Evolutionary conservation across 2,888 invertebrate genomes (phyloP).

Genomic region (Icerya purchasi): DNA sequence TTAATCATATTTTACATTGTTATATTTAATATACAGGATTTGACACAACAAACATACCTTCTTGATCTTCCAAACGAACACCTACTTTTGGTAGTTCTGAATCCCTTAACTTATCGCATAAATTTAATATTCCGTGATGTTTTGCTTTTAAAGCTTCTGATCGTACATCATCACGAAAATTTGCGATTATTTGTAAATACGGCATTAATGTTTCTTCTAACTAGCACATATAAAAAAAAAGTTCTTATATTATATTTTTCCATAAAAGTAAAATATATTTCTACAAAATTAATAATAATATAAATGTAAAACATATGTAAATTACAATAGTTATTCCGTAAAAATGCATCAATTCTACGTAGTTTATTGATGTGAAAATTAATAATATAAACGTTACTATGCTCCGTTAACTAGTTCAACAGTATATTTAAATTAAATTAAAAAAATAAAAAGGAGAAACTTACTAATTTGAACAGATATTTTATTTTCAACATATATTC

Average conservation of each 20-base stretch:
- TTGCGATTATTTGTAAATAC: conserved; percentile 60
- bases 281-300: conserved; percentile 4
- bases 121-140: conserved; percentile 46
- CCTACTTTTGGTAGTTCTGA: conserved; percentile 71
- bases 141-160: conserved; percentile 40
- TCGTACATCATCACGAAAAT: conserved; percentile 63
- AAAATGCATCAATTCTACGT: too few relatives aligned
- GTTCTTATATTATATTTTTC: neutral
- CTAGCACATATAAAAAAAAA: conserved; percentile 23
- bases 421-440: too few relatives aligned
- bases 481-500: too few relatives aligned
- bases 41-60: too few relatives aligned
- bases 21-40: too few relatives aligned
- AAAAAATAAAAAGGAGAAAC: too few relatives aligned
- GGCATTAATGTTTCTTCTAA: conserved; percentile 67
- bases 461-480: too few relatives aligned
- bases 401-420: too few relatives aligned
- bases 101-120: conserved; percentile 79
- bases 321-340: conserved; percentile 6
- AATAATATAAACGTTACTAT: too few relatives aligned
- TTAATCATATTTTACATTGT: too few relatives aligned
- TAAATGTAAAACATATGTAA: conserved; percentile 14
- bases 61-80: conserved; percentile 79
- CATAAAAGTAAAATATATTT: neutral
- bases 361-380: too few relatives aligned